These are phyloP conservation scores for Sapajus apella DNA, from an alignment of 2,113 vertebrate species.

Conservation along the genomic window DNA sequence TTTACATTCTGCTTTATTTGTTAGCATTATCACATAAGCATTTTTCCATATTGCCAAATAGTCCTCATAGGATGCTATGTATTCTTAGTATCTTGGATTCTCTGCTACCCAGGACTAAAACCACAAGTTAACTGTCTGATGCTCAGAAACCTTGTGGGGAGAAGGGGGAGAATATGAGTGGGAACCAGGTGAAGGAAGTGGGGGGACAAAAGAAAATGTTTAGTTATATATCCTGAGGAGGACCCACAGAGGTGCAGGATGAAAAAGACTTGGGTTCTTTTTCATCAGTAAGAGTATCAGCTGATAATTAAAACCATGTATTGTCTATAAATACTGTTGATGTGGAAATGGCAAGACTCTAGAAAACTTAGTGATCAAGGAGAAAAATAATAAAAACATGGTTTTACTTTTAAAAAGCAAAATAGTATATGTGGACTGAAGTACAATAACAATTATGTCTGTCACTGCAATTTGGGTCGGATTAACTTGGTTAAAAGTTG, in stretches of 20 bases:
- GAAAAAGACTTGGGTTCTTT: background rate
- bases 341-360: background rate
- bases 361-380: constrained; percentile 5
- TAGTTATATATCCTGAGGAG: background rate
- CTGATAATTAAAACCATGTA: background rate
- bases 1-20: background rate
- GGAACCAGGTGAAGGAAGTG: background rate
- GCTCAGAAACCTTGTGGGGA: background rate
- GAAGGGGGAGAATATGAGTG: background rate
- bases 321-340: background rate
- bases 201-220: background rate
- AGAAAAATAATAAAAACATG: constrained; percentile 20
- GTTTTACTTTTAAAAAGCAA: constrained; percentile 9
- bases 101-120: background rate
- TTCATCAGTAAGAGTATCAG: background rate
- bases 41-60: constrained; percentile 1
- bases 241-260: background rate
- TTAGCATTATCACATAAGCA: background rate
- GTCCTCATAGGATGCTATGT: background rate
- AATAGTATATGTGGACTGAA: background rate
- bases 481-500: constrained; percentile 1
- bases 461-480: background rate
- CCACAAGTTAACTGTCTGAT: background rate
- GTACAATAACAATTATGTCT: background rate
- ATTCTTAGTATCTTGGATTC: background rate